Evolutionary conservation across 2,113 vertebrate genomes (phyloP), one percentile per base, ranked within the genome.

Genomic region (Pollimyrus isidori): DNA sequence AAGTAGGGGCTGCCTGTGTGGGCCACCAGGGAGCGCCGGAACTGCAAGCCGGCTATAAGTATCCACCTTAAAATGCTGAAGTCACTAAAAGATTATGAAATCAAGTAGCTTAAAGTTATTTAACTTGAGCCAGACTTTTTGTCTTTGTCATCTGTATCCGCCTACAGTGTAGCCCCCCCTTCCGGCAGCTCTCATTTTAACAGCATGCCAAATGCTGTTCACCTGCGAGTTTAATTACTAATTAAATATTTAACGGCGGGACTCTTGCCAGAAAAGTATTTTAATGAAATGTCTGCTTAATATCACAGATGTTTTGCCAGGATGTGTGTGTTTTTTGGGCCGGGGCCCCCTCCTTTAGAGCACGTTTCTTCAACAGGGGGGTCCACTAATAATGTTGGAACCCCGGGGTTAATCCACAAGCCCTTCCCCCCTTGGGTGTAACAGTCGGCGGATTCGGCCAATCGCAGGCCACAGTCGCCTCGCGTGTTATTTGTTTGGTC

Each of bases 281-380:
- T 88, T 53, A 69, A 21, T 83, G 49, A 50, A 30, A 23, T 53
- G 65, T 83, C 17, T 73, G 17, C 46, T 82, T 80, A n/a, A 83
- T 35, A 19, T 39, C 46, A 46, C 88, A 53, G 73, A 39, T 39
- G 46, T 89, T 89, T 15, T 49, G 46, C 76, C 46, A 26, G 46
- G 76, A 45, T 35, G 35, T 35, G 4, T 45, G 3, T 26, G 26
- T 80, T 52, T 45, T 62, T 19, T 19, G 26, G 62, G 6, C 46
- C 13, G 23, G 45, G 45, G 62, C 65, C 87, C 3, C 5, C 17
- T 80, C 23, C 30, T 73, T 46, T 50, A 26, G 69, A 21, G 49
- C 17, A 9, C 23, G 88, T 42, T 89, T 48, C n/a, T 73, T 49
- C 88, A 52, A n/a, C 73, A 53, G 88, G 88, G 88, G 49, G 73